phyloP scores from a whole-genome alignment of 2,113 vertebrate species.

The Tyrannus savana region DNA sequence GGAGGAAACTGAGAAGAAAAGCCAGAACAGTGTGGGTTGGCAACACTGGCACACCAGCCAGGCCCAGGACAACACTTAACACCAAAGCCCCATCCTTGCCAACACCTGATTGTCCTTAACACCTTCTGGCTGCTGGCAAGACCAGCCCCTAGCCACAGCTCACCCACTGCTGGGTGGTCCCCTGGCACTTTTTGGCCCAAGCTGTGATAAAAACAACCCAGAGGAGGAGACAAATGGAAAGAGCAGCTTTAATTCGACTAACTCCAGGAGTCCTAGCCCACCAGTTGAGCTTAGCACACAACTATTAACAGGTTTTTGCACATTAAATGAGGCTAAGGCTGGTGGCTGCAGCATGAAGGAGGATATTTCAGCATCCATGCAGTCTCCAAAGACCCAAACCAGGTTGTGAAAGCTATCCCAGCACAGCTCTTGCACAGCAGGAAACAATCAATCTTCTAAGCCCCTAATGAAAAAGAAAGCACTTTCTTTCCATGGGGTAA shows the following conservation, averaged over 20 bases:
- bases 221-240: neutral
- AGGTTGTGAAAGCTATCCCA: neutral
- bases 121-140: neutral
- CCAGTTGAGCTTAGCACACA: neutral
- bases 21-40: neutral
- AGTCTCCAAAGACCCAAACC: neutral
- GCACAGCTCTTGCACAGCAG: neutral
- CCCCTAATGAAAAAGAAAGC: conserved; percentile 11
- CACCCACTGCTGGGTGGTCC: neutral
- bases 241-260: neutral
- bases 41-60: neutral
- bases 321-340: neutral
- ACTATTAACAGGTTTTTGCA: neutral
- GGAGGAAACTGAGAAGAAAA: neutral
- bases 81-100: neutral
- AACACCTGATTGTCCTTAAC: neutral
- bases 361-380: neutral
- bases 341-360: neutral
- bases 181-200: neutral
- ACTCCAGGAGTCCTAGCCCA: neutral
- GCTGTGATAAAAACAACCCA: neutral
- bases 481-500: conserved; percentile 53
- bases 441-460: conserved; percentile 31
- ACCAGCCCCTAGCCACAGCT: neutral
- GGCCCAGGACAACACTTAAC: neutral